Percentiles rank a stretch among this genome's conserved stretches.
Conservation (phyloP, 2,888 invertebrate species). For the Apeira syringaria region DNA sequence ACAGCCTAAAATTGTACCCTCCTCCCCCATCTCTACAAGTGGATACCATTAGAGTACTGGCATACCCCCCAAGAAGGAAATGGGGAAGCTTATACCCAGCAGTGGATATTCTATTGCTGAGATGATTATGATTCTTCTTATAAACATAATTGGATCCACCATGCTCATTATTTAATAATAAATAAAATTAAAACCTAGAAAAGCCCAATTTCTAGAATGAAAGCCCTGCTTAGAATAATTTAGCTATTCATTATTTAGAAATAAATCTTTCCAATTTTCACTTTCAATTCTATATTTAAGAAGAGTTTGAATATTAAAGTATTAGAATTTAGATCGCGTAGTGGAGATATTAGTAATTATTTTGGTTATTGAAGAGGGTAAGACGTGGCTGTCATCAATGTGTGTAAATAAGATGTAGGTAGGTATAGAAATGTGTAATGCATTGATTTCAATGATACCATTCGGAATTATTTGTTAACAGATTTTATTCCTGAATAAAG, state of each 20-base stretch:
- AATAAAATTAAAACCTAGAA: too few relatives aligned
- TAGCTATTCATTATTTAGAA: constrained; percentile 21
- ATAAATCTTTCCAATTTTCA: constrained; percentile 42
- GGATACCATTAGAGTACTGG: too few relatives aligned
- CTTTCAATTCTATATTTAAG: constrained; percentile 29
- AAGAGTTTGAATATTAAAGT: constrained; percentile 32
- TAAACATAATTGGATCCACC: too few relatives aligned
- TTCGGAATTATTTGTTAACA: constrained; percentile 45
- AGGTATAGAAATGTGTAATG: constrained; percentile 42
- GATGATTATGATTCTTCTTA: too few relatives aligned
- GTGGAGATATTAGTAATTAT: constrained; percentile 54
- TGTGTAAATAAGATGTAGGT: constrained; percentile 41
- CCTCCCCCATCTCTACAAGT: too few relatives aligned
- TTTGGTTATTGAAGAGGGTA: constrained; percentile 61
- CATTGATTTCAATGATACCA: constrained; percentile 17
- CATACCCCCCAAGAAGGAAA: too few relatives aligned
- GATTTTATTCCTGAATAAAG: constrained; percentile 77
- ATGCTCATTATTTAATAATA: too few relatives aligned
- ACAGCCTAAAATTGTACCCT: too few relatives aligned
- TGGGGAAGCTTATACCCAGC: too few relatives aligned
- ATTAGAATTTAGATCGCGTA: constrained; percentile 44
- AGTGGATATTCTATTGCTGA: too few relatives aligned
- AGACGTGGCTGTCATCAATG: constrained; percentile 27
- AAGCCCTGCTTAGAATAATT: constrained; percentile 2
- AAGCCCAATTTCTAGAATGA: background rate